phyloP scores from a whole-genome alignment of 2,113 vertebrate genomes.

The Trichomycterus rosablanca region DNA sequence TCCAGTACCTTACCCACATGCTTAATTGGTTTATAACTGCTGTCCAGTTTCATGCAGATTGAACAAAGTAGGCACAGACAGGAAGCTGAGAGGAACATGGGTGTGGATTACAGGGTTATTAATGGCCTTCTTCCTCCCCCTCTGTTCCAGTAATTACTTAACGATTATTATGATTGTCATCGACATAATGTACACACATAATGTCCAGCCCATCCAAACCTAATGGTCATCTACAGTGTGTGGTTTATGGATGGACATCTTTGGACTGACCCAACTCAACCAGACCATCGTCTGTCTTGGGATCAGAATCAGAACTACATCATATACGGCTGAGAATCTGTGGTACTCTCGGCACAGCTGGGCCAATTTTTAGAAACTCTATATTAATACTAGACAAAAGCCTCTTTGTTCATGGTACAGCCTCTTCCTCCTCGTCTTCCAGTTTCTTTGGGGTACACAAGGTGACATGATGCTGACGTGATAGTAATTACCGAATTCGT shows the following conservation, averaged over 20 bases:
- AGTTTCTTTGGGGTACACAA: too few species aligned
- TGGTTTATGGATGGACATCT: slow-evolving; percentile 15
- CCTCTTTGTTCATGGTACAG: too few species aligned
- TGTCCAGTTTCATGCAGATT: too few species aligned
- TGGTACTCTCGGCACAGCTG: too few species aligned
- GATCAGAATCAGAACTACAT: background rate
- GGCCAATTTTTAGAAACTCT: too few species aligned
- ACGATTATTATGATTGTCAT: slow-evolving; percentile 1
- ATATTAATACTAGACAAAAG: too few species aligned
- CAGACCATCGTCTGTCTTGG: background rate
- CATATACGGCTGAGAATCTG: background rate
- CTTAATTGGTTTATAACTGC: too few species aligned
- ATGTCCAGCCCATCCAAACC: background rate
- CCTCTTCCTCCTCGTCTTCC: too few species aligned
- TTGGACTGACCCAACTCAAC: background rate
- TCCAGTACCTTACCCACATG: too few species aligned
- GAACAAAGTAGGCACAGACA: too few species aligned
- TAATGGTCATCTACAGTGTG: slow-evolving; percentile 25
- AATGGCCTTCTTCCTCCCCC: background rate
- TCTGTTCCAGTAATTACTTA: slow-evolving; percentile 11
- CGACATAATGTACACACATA: background rate
- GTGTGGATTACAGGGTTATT: background rate
- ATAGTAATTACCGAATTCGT: too few species aligned
- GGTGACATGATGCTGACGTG: too few species aligned
- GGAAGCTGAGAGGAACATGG: background rate